phyloP scores from a whole-genome alignment of 2,113 vertebrate species.

The Pterocles orientalis region DNA sequence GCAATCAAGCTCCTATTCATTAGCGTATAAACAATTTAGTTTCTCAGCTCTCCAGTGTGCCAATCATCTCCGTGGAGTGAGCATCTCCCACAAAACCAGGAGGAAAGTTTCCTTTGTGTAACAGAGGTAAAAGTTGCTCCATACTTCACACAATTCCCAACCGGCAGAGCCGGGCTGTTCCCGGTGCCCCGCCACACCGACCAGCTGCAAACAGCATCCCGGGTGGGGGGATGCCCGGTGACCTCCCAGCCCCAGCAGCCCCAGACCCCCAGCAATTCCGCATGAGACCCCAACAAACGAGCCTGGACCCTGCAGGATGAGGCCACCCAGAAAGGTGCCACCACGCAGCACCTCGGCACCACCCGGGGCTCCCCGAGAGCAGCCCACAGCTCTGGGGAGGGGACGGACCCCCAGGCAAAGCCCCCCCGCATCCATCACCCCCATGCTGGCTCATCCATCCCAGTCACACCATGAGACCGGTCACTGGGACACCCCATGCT shows the following conservation, averaged over 20 bases:
- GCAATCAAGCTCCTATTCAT: constrained; percentile 99
- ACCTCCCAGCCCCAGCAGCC: accelerated
- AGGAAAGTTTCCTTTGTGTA: constrained; percentile 89
- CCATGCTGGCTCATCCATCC: background rate
- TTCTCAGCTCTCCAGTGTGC: constrained; percentile 96
- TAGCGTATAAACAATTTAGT: constrained; percentile 98
- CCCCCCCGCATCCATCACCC: background rate
- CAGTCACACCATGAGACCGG: background rate
- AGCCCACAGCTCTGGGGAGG: accelerated
- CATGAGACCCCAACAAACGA: accelerated
- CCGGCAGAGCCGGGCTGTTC: background rate
- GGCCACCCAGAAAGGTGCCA: background rate
- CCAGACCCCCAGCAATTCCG: background rate
- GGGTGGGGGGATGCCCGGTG: accelerated
- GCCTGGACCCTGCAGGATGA: background rate
- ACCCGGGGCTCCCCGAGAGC: accelerated
- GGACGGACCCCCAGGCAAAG: background rate
- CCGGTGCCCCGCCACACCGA: background rate
- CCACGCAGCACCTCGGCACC: background rate
- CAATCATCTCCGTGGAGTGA: constrained; percentile 91
- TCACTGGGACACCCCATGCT: background rate
- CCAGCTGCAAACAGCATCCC: background rate
- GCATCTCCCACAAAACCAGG: constrained; percentile 84
- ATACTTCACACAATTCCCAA: constrained; percentile 43
- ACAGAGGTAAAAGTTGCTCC: constrained; percentile 72